phyloP scores from a whole-genome alignment of 1,140 invertebrate genomes.

The Cecropterus lyciades region DNA sequence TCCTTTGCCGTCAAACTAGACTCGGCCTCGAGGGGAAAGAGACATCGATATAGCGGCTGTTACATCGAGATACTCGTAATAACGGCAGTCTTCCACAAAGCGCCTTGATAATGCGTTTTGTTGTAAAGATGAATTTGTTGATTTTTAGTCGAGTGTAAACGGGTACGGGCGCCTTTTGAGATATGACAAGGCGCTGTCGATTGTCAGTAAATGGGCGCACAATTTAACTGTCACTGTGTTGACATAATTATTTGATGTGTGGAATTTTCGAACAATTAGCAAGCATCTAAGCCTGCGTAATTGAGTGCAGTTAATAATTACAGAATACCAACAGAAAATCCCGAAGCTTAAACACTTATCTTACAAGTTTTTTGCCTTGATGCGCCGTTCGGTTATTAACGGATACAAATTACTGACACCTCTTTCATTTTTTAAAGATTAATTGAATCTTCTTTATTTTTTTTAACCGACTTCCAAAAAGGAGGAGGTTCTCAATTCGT shows the following conservation, averaged over 20 bases:
- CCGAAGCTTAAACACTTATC: neutral
- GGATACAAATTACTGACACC: constrained; percentile 18
- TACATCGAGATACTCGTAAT: constrained; percentile 56
- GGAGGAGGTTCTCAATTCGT: no score
- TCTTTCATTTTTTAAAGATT: constrained; percentile 19
- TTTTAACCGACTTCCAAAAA: no score
- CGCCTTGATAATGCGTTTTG: constrained; percentile 67
- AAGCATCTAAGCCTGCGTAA: constrained; percentile 25
- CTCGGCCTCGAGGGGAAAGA: constrained; percentile 44
- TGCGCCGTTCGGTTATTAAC: constrained; percentile 18
- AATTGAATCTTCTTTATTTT: constrained; percentile 15
- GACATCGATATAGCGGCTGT: constrained; percentile 53
- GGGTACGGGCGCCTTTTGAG: constrained; percentile 37
- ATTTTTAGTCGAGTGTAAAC: constrained; percentile 63
- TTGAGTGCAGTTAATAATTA: neutral
- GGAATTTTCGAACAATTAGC: no score
- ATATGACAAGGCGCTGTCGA: constrained; percentile 45
- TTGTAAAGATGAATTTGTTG: constrained; percentile 56
- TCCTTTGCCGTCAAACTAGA: constrained; percentile 54
- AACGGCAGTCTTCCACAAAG: constrained; percentile 76
- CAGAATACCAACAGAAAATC: neutral
- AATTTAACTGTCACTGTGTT: constrained; percentile 54
- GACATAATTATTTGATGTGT: constrained; percentile 51
- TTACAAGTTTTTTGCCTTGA: neutral
- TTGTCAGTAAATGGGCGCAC: constrained; percentile 54